These are phyloP conservation scores for Syritta pipiens DNA, from an alignment of 2,888 invertebrate genomes.

Conservation along the genomic window DNA sequence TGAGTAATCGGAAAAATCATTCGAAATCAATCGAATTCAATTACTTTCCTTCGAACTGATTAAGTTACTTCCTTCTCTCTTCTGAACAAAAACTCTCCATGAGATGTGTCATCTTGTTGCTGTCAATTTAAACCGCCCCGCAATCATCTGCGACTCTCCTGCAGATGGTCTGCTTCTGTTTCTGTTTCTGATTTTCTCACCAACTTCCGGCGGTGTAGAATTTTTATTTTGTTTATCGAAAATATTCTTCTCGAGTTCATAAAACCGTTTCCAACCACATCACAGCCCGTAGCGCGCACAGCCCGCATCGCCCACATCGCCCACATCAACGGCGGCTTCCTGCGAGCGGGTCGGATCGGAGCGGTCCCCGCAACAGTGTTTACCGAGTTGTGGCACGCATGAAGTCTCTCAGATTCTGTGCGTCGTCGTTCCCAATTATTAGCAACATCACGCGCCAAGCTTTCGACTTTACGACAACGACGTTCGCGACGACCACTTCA, in stretches of 20 bases:
- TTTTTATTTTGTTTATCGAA: conserved; percentile 61
- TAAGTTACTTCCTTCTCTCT: too few species aligned
- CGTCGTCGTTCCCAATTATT: conserved; percentile 60
- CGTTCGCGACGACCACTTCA: conserved; percentile 67
- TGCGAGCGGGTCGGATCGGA: not conserved
- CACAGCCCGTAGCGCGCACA: conserved; percentile 49
- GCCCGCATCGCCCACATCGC: conserved; percentile 64
- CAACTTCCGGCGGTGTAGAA: conserved; percentile 29
- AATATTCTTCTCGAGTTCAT: conserved; percentile 40
- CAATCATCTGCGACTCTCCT: too few species aligned
- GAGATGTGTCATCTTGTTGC: too few species aligned
- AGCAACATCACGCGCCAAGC: conserved; percentile 63
- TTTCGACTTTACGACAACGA: conserved; percentile 62
- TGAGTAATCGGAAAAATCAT: too few species aligned
- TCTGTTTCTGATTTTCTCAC: not conserved
- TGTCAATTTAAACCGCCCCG: too few species aligned
- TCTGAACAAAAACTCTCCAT: too few species aligned
- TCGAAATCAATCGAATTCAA: too few species aligned
- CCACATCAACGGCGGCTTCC: conserved; percentile 59
- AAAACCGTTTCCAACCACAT: conserved; percentile 57
- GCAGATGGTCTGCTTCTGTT: too few species aligned
- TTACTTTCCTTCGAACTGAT: too few species aligned
- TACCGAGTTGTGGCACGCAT: conserved; percentile 49
- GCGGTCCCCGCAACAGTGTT: conserved; percentile 46
- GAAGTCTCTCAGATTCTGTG: conserved; percentile 39